Evolutionary conservation across 2,113 vertebrate species (phyloP).

Genomic region (Hydropotes inermis): DNA sequence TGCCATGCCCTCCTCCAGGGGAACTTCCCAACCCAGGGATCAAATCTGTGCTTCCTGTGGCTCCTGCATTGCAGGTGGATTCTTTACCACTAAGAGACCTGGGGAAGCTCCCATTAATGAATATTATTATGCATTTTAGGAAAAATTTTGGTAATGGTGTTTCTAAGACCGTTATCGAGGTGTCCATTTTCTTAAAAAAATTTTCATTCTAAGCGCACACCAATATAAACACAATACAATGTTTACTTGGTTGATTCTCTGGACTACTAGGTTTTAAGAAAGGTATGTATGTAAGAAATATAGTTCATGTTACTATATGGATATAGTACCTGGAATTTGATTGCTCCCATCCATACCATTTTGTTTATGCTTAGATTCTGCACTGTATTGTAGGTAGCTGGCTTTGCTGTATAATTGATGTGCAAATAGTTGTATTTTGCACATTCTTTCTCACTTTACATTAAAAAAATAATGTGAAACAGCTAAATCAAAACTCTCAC

Average conservation of each 20-base stretch:
- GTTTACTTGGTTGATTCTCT: background rate
- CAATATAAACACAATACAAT: background rate
- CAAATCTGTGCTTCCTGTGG: background rate
- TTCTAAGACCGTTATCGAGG: background rate
- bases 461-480: background rate
- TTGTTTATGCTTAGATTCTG: background rate
- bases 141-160: background rate
- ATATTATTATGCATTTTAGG: background rate
- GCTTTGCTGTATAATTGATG: background rate
- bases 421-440: background rate
- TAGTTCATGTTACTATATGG: background rate
- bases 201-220: background rate
- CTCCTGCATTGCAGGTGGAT: background rate
- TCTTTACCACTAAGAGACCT: background rate
- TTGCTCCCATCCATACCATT: background rate
- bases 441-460: background rate
- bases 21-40: background rate
- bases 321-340: background rate
- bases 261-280: background rate
- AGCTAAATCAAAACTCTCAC: background rate
- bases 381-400: background rate
- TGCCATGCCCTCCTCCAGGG: background rate
- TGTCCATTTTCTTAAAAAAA: background rate
- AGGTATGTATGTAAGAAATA: background rate
- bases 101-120: background rate